Base-by-base conservation (phyloP, 1,140 invertebrate genomes). In the Cydia splendana region DNA sequence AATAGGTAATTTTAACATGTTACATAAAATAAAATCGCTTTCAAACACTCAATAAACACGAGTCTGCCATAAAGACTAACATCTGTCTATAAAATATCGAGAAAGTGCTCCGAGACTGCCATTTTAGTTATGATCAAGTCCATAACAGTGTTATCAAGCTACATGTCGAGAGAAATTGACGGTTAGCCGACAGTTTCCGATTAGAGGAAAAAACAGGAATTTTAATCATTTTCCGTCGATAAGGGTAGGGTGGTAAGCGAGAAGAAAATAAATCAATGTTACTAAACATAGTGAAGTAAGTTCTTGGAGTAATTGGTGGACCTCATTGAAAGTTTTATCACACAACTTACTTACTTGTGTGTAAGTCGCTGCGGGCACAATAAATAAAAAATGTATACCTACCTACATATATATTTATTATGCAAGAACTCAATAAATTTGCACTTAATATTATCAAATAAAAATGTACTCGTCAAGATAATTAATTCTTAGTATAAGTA, bases 1-100 rank as follows among this genome's bases (percentile, higher is more conserved):
- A 34, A 12, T 12, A 2, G 9, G 15, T 38, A 69, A 69, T 69
- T 34, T 30, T 69, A 69, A 69, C 10, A 69, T n/a, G 65, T 69
- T 69, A 38, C 15, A 69, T 69, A 67, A 69, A 67, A 67, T 7
- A 15, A 13, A 69, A 38, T 69, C 20, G 65, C 30, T 69, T 34
- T 34, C 65, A 69, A 69, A 69, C 65, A 69, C 28, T 69, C 65
- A 69, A 69, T 69, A 69, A 69, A 69, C 15, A 69, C 28, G 65
- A 57, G 53, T 57, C 4, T 69, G 28, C 30, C 15, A 69, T 34
- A 34, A 69, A 30, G 5, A n/a, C 65, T 69, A 69, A 69, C 65
- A 69, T 42, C 65, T 42, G 65, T 15, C 28, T 57, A 57, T 57
- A 57, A 57, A 57, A 57, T 69, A 65, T 42, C 30, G 65, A 34